Base-by-base conservation (phyloP, 2,888 invertebrate genomes). In the Acleris sparsana region DNA sequence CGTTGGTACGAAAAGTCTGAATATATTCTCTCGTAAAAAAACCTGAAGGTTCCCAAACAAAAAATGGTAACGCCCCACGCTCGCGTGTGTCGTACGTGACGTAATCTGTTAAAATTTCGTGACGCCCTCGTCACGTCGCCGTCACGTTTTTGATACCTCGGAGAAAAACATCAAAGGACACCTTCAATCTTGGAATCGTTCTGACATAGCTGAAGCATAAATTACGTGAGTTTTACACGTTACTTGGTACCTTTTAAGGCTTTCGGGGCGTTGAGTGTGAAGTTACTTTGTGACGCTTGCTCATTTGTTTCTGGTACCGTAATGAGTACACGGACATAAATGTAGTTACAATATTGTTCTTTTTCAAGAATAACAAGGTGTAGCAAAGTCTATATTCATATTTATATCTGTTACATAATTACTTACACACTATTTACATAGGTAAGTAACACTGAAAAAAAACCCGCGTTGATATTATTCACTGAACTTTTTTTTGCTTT, bases 81-180 rank as follows among this genome's bases (percentile, higher is more conserved):
- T 68, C 73, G 70, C 69, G 64, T 71, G 66, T 62, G 53, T 67
- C 68, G 73, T 76, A 80, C 82, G 80, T 80, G 79, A 78, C 73
- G 75, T 76, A 80, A 80, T 82, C 79, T 74, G 75, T 79, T 77
- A 77, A 77, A 76, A 80, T 75, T 76, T 69, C 71, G 67, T 69
- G 69, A 63, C 68, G 68, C 66, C 68, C 67, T 66, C 72, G 72
- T 71, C 73, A 73, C 72, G 72, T 72, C 75, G 73, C 73, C 72
- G 72, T 72, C 75, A 73, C 73, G 75, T 77, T 76, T 74, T 72
- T 72, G 74, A 74, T 72, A 71, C 70, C 69, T 61, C 29, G 22
- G 22, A 53, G 60, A 68, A 57, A 63, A 65, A 60, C 60, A 66
- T 73, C 69, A 68, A 67, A 68, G 65, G 46, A 60, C 60, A 22